Percentiles rank a stretch among this genome's conserved stretches.
These are phyloP conservation scores for Morpho achilles DNA, from an alignment of 2,888 invertebrate genomes.

Conservation along the genomic window DNA sequence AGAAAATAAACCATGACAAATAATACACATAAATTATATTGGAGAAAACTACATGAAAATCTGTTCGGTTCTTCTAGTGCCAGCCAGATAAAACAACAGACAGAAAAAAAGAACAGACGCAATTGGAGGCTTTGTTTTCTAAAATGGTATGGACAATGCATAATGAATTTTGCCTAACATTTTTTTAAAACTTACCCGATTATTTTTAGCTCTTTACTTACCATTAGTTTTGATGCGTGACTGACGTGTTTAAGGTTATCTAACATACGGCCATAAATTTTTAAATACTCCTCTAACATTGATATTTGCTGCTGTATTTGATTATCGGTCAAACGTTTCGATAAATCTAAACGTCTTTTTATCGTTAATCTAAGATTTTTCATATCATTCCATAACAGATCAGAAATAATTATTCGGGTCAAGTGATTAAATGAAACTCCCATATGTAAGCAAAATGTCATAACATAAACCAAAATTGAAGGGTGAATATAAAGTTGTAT, in stretches of 20 bases:
- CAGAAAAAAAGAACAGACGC: not conserved
- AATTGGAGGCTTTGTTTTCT: not conserved
- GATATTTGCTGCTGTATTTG: not conserved
- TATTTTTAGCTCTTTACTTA: not conserved
- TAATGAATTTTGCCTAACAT: not conserved
- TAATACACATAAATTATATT: too few relatives aligned
- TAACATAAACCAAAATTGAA: not conserved
- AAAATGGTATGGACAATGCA: not conserved
- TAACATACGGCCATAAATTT: not conserved
- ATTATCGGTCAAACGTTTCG: not conserved
- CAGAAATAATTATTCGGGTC: not conserved
- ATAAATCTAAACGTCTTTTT: not conserved
- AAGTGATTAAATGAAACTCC: not conserved
- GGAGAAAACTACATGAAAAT: too few relatives aligned
- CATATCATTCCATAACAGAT: not conserved
- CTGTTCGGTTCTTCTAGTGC: too few relatives aligned
- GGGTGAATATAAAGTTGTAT: not conserved
- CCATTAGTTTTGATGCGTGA: not conserved
- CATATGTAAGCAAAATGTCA: not conserved
- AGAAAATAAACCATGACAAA: too few relatives aligned
- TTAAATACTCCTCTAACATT: not conserved
- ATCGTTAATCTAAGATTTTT: not conserved
- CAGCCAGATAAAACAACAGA: too few relatives aligned
- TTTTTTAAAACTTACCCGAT: not conserved
- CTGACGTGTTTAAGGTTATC: not conserved